These are phyloP conservation scores for Drosophila neoperkinsi DNA, from an alignment of 2,888 invertebrate genomes.

Conservation along the genomic window DNA sequence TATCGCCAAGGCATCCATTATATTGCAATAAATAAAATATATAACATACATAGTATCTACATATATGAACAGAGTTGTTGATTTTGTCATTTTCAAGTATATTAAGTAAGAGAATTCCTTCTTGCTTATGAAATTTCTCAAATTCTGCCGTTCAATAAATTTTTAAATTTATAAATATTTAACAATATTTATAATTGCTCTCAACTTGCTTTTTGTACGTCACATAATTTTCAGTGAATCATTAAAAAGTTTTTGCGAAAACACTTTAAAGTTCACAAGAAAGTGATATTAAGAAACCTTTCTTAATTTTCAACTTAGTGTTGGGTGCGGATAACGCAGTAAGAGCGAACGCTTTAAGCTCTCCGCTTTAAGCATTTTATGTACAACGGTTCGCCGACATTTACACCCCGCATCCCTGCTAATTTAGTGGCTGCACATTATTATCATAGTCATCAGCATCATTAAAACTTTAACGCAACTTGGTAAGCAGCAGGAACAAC, in stretches of 20 bases:
- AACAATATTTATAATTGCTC: not conserved
- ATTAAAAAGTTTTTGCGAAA: not conserved
- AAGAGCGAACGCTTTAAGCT: slow-evolving; percentile 16
- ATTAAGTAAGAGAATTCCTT: not conserved
- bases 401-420: slow-evolving; percentile 56
- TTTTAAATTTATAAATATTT: not conserved
- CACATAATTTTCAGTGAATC: not conserved
- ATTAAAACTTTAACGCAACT: slow-evolving; percentile 79
- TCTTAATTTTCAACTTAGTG: not conserved
- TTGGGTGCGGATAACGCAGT: not conserved
- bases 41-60: not conserved
- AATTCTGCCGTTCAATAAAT: not conserved
- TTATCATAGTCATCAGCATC: slow-evolving; percentile 82
- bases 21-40: not conserved
- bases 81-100: not conserved
- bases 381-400: slow-evolving; percentile 26
- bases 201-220: too few species aligned
- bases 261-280: not conserved
- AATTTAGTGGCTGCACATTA: slow-evolving; percentile 81
- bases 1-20: not conserved
- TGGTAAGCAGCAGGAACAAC: slow-evolving; percentile 54
- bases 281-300: not conserved
- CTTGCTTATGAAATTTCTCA: not conserved
- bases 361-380: slow-evolving; percentile 43
- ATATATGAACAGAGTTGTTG: not conserved